Evolutionary conservation across 2,113 vertebrate species (phyloP).

Genomic region (Camarhynchus parvulus): DNA sequence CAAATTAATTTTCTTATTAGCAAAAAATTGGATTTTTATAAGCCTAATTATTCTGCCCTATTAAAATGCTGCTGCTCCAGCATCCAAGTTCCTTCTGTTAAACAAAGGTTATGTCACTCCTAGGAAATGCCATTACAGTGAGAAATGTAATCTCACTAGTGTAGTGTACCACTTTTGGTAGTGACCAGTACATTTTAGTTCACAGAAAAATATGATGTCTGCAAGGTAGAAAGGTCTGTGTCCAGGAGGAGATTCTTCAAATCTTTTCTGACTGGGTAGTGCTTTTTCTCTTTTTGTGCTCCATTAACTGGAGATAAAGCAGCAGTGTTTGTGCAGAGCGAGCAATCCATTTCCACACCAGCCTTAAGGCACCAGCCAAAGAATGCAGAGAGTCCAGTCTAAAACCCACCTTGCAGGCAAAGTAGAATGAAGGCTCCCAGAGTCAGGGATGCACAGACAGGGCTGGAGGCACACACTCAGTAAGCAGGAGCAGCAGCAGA

Average conservation of each 20-base stretch:
- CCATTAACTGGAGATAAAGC: neutral
- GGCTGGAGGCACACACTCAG: fast-evolving
- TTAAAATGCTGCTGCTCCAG: conserved; percentile 8
- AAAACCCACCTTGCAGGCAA: neutral
- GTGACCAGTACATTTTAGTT: neutral
- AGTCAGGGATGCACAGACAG: neutral
- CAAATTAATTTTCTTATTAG: conserved; percentile 63
- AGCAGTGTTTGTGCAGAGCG: neutral
- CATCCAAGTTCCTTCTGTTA: conserved; percentile 19
- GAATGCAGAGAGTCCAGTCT: neutral
- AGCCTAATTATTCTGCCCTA: conserved; percentile 64
- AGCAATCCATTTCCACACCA: neutral
- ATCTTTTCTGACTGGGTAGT: neutral
- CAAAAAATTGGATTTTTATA: conserved; percentile 64
- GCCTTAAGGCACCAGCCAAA: neutral
- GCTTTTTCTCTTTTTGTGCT: neutral
- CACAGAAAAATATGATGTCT: neutral
- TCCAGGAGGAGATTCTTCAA: neutral
- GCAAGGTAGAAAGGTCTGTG: neutral
- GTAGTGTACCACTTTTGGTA: neutral
- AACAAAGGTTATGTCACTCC: neutral
- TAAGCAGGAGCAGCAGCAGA: neutral
- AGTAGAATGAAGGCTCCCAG: neutral
- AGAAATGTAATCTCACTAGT: neutral
- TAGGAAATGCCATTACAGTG: neutral